Conservation (phyloP, 2,797 vertebrate genomes). For the Peromyscus attwateri region DNA sequence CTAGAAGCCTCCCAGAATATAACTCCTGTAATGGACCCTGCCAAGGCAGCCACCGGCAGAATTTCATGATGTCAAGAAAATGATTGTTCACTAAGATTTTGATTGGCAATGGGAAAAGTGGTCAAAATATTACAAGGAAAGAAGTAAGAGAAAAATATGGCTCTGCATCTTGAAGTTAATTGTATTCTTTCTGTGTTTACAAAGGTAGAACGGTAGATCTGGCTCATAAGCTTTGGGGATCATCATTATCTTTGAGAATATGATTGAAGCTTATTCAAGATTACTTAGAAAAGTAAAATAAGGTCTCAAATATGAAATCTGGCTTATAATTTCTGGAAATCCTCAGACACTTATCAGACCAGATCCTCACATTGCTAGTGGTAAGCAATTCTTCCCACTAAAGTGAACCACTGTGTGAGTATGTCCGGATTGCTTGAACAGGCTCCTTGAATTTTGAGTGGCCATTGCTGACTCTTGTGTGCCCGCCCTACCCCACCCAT, state of each 20-base stretch:
- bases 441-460: background rate
- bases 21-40: background rate
- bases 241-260: constrained; percentile 35
- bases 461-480: background rate
- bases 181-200: background rate
- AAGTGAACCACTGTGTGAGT: background rate
- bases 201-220: background rate
- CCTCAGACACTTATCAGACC: background rate
- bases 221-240: background rate
- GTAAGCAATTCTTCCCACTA: background rate
- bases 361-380: background rate
- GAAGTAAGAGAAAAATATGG: constrained; percentile 11
- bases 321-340: background rate
- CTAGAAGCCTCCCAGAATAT: background rate
- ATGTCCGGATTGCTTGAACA: background rate
- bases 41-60: background rate
- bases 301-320: background rate
- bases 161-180: constrained; percentile 33
- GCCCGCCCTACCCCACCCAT: no score
- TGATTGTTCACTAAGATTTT: background rate
- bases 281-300: constrained; percentile 6
- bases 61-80: constrained; percentile 49
- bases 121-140: constrained; percentile 21
- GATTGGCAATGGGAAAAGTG: background rate
- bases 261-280: background rate